Percentiles rank a stretch among this genome's conserved stretches.
These are phyloP conservation scores for Propithecus coquereli DNA, from an alignment of 2,113 vertebrate species.

Conservation along the genomic window DNA sequence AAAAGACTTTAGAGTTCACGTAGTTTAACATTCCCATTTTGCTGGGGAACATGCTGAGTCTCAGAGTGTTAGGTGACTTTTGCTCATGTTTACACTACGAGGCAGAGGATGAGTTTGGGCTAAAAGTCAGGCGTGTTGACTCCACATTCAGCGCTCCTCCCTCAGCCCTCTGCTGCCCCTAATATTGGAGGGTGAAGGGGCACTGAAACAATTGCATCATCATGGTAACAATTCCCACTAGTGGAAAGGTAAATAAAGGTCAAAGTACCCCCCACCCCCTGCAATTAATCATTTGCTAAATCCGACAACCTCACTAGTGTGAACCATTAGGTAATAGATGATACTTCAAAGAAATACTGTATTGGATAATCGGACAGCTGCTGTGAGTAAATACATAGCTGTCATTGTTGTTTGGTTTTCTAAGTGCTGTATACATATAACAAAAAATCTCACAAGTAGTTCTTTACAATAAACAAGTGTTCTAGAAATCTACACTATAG, in stretches of 20 bases:
- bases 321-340: neutral
- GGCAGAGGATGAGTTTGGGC: neutral
- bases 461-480: neutral
- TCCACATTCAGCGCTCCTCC: neutral
- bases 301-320: neutral
- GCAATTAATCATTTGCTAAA: constrained; percentile 12
- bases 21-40: neutral
- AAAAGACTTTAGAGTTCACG: neutral
- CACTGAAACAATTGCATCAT: neutral
- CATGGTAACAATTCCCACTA: neutral
- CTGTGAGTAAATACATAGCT: neutral
- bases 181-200: neutral
- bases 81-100: neutral
- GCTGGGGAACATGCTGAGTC: neutral
- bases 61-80: neutral
- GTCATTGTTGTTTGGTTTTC: neutral
- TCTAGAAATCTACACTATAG: neutral
- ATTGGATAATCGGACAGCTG: neutral
- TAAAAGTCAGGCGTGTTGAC: neutral
- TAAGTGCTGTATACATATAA: neutral
- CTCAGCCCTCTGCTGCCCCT: neutral
- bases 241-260: neutral
- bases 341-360: neutral
- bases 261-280: neutral
- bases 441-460: neutral